These are phyloP conservation scores for Tetrax tetrax DNA, from an alignment of 2,113 vertebrate species.

Conservation along the genomic window DNA sequence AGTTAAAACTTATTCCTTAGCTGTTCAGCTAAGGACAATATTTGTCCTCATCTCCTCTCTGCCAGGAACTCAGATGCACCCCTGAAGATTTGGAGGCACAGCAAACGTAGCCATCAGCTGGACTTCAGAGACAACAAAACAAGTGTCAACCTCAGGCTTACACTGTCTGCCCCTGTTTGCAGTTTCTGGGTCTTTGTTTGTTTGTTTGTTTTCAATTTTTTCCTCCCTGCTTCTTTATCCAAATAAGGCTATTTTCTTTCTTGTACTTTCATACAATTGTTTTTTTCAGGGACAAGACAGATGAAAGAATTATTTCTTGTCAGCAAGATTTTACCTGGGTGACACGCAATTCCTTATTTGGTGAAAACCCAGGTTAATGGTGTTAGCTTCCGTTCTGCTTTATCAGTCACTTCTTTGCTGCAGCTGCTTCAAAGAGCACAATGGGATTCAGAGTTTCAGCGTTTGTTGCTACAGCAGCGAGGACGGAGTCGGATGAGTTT, in stretches of 20 bases:
- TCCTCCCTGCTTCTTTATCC: not conserved
- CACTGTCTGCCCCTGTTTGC: not conserved
- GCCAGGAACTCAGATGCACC: not conserved
- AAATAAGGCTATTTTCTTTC: constrained; percentile 27
- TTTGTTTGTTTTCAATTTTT: not conserved
- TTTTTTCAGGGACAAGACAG: constrained; percentile 38
- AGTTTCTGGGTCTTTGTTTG: not conserved
- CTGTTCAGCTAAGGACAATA: not conserved
- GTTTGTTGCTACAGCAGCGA: not conserved
- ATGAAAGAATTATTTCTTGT: constrained; percentile 44
- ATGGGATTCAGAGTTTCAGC: not conserved
- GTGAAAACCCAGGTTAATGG: constrained; percentile 11
- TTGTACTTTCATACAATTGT: not conserved
- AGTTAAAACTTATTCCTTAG: not conserved
- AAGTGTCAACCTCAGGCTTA: not conserved
- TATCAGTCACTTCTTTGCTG: not conserved
- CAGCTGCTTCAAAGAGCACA: not conserved
- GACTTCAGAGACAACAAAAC: not conserved
- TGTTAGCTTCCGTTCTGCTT: not conserved
- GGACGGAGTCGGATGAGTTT: not conserved
- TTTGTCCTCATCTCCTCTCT: not conserved
- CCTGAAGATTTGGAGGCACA: not conserved
- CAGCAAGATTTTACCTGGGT: constrained; percentile 9
- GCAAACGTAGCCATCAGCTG: not conserved
- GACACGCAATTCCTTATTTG: constrained; percentile 4